phyloP scores from a whole-genome alignment of 2,113 vertebrate species.

The Mystacornis crossleyi region DNA sequence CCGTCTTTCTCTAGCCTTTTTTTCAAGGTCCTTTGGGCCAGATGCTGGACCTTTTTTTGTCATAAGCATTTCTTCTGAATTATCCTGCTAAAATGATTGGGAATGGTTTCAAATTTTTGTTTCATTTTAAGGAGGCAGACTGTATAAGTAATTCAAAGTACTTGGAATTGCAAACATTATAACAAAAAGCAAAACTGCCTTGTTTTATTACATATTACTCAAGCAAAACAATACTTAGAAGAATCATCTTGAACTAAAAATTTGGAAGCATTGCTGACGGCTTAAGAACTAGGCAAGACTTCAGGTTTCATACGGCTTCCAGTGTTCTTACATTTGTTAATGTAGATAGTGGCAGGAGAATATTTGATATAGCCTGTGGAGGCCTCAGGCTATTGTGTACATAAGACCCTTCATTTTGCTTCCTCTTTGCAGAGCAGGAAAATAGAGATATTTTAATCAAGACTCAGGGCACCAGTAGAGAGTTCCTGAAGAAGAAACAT shows the following conservation, averaged over 20 bases:
- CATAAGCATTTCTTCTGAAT: background rate
- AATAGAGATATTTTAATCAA: background rate
- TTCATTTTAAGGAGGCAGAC: background rate
- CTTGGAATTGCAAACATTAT: background rate
- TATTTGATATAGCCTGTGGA: background rate
- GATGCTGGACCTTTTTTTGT: background rate
- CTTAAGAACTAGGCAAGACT: background rate
- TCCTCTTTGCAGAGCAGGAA: background rate
- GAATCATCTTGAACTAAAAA: background rate
- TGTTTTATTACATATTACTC: background rate
- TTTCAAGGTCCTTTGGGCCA: background rate
- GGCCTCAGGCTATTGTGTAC: background rate
- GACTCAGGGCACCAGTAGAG: background rate
- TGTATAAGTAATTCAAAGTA: background rate
- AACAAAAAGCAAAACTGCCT: background rate
- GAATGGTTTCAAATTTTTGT: background rate
- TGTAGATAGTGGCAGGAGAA: background rate
- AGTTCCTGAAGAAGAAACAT: background rate
- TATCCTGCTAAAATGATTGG: background rate
- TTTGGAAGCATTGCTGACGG: background rate
- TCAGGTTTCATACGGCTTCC: background rate
- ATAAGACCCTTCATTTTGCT: background rate
- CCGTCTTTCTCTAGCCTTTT: background rate
- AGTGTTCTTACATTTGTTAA: background rate
- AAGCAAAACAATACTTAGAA: background rate